A percentile compares a stretch with the other conserved stretches of the same genome.
Evolutionary conservation across 1,140 invertebrate species (phyloP).

Genomic region (Drosophila setifemur): DNA sequence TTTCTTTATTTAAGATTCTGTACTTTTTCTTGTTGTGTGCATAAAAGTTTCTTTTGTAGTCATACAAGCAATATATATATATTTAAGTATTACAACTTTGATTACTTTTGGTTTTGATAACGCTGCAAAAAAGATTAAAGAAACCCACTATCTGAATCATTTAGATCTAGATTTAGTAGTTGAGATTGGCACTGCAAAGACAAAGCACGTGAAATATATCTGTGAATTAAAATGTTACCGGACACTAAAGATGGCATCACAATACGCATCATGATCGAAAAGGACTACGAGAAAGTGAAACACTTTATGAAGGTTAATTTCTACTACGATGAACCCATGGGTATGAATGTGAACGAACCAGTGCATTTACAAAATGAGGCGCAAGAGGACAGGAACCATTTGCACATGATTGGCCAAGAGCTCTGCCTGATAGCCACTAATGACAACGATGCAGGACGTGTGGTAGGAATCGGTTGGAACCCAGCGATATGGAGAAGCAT

Average conservation of each 20-base stretch:
- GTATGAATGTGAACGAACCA: neutral
- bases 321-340: slow-evolving; percentile 27
- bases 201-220: neutral
- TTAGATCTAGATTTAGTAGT: neutral
- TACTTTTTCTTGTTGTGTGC: neutral
- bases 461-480: slow-evolving; percentile 42
- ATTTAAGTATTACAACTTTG: too few species aligned
- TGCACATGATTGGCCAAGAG: slow-evolving; percentile 22
- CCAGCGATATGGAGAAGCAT: slow-evolving; percentile 37
- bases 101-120: too few species aligned
- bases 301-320: slow-evolving; percentile 25
- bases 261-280: slow-evolving; percentile 28
- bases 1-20: too few species aligned
- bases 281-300: slow-evolving; percentile 33
- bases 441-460: neutral
- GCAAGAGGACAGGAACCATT: slow-evolving; percentile 23
- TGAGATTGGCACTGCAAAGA: neutral
- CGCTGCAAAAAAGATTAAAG: too few species aligned
- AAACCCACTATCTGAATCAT: too few species aligned
- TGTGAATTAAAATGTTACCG: neutral
- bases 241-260: slow-evolving; percentile 18
- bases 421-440: slow-evolving; percentile 37
- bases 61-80: too few species aligned
- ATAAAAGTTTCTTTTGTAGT: too few species aligned
- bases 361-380: neutral